phyloP scores from a whole-genome alignment of 2,797 vertebrate genomes.

The Tachyglossus aculeatus region DNA sequence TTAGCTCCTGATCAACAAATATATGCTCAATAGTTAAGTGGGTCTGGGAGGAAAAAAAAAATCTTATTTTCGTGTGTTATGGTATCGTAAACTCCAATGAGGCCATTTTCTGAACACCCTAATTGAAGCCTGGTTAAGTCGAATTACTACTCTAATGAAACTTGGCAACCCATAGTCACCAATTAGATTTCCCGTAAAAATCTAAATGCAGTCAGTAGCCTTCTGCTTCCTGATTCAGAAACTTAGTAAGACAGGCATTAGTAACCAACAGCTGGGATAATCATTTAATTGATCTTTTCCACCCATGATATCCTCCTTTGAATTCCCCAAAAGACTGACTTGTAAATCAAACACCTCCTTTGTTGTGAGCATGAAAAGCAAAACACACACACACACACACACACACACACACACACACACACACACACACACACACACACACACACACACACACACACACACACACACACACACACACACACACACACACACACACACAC shows the following conservation, averaged over 20 bases:
- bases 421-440: neutral
- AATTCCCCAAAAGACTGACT: slow-evolving; percentile 25
- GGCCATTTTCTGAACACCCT: too few relatives aligned
- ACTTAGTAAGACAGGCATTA: slow-evolving; percentile 54
- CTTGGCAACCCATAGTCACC: slow-evolving; percentile 28
- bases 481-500: neutral
- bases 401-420: slow-evolving; percentile 4
- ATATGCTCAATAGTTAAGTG: neutral
- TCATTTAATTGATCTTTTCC: slow-evolving; percentile 64
- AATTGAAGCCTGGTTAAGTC: too few relatives aligned
- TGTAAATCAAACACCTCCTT: slow-evolving; percentile 59
- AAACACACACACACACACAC: slow-evolving; percentile 10
- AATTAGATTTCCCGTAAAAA: slow-evolving; percentile 39
- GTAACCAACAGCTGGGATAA: slow-evolving; percentile 53
- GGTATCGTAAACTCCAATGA: too few relatives aligned
- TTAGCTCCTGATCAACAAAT: neutral
- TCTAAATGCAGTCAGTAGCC: slow-evolving; percentile 34
- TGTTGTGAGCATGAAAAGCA: slow-evolving; percentile 39
- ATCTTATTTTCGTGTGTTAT: neutral
- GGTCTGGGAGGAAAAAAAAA: neutral
- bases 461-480: slow-evolving; percentile 4
- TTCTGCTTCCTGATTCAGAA: slow-evolving; percentile 51
- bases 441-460: slow-evolving; percentile 1
- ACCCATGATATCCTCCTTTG: slow-evolving; percentile 36
- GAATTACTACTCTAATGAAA: slow-evolving; percentile 34